Evolutionary conservation across 2,797 vertebrate species (phyloP).

Genomic region (Diplodus puntazzo): DNA sequence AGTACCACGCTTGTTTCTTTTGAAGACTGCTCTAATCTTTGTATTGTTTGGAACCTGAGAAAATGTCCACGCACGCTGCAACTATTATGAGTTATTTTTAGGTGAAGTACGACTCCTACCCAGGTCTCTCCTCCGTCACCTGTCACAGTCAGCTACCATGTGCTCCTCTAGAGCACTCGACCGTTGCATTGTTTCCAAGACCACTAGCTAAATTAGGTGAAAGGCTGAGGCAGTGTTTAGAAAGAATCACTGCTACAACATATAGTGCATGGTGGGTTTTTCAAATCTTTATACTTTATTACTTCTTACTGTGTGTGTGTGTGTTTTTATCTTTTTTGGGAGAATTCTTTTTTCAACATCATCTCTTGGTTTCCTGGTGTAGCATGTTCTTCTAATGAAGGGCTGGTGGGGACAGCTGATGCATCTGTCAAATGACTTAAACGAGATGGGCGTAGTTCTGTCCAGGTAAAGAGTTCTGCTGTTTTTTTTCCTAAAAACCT

Average conservation of each 20-base stretch:
- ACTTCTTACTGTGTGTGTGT: not conserved
- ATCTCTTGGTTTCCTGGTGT: slow-evolving; percentile 6
- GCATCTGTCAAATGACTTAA: slow-evolving; percentile 70
- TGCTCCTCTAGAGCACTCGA: slow-evolving; percentile 74
- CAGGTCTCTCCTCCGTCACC: slow-evolving; percentile 60
- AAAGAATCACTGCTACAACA: slow-evolving; percentile 46
- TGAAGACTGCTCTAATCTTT: not conserved
- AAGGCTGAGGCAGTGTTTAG: slow-evolving; percentile 25
- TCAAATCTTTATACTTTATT: slow-evolving; percentile 6
- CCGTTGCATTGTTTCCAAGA: slow-evolving; percentile 69
- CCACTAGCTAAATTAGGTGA: slow-evolving; percentile 74
- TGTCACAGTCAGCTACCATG: slow-evolving; percentile 79
- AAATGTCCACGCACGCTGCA: not conserved
- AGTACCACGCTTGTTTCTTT: not conserved
- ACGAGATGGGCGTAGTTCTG: slow-evolving; percentile 77
- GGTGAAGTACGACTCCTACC: slow-evolving; percentile 27
- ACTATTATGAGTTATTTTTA: slow-evolving; percentile 39
- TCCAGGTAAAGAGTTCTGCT: slow-evolving; percentile 70
- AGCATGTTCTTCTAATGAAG: slow-evolving; percentile 64
- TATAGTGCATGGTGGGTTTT: slow-evolving; percentile 26
- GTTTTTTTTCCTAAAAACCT: not conserved
- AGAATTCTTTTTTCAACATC: not conserved
- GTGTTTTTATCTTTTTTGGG: not conserved
- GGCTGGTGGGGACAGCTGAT: slow-evolving; percentile 57
- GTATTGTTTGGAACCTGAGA: not conserved